Evolutionary conservation across 2,888 invertebrate genomes (phyloP).

Genomic region (Platynereis dumerilii): DNA sequence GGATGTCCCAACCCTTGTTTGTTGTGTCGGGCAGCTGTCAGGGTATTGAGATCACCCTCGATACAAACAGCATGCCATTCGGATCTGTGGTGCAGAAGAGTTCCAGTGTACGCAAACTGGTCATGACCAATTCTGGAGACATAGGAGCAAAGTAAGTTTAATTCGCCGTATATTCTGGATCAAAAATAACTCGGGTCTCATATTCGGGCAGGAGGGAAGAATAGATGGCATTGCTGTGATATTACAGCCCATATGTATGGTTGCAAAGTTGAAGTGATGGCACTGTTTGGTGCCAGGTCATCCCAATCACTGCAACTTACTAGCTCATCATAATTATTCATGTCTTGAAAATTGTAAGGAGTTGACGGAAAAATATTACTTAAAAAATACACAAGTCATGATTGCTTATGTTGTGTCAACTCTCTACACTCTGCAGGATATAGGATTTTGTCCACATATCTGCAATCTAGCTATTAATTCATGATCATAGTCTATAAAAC

Average conservation of each 20-base stretch:
- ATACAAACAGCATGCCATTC: conserved; percentile 66
- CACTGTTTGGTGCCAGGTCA: too few species aligned
- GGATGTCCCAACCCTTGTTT: conserved; percentile 67
- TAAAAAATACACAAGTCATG: too few species aligned
- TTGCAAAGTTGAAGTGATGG: too few species aligned
- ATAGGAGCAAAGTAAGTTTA: conserved; percentile 66
- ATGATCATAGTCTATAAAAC: too few species aligned
- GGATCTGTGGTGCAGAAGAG: conserved; percentile 67
- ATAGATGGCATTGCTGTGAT: background rate
- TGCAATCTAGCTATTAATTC: too few species aligned
- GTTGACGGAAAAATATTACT: too few species aligned
- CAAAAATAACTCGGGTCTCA: background rate
- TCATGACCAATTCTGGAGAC: conserved; percentile 69
- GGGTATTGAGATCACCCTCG: conserved; percentile 66
- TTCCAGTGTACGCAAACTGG: conserved; percentile 62
- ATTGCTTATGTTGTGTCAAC: too few species aligned
- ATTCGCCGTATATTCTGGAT: background rate
- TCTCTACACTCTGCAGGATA: too few species aligned
- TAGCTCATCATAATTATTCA: too few species aligned
- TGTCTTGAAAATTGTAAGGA: too few species aligned
- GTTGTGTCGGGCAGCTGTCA: conserved; percentile 67
- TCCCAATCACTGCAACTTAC: too few species aligned
- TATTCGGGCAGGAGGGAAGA: background rate
- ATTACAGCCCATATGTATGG: background rate
- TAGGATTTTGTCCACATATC: too few species aligned